Conservation (phyloP, 1,140 invertebrate genomes). For the Hydropsyche tenuis region DNA sequence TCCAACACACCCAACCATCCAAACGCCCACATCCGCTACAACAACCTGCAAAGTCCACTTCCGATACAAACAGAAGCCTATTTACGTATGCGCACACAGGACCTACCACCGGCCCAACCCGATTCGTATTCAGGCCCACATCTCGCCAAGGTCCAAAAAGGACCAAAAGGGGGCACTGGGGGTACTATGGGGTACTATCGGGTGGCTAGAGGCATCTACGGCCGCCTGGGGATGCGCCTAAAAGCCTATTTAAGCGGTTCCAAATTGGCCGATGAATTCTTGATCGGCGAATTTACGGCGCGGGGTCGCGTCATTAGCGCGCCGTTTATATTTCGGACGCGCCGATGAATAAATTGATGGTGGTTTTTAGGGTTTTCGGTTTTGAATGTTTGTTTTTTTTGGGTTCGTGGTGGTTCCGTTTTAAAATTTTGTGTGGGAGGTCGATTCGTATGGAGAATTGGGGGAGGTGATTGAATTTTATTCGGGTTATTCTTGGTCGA, state of each 20-base stretch:
- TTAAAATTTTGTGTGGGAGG: too few relatives aligned
- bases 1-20: too few relatives aligned
- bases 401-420: too few relatives aligned
- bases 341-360: slow-evolving; percentile 6
- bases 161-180: slow-evolving; percentile 42
- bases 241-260: slow-evolving; percentile 43
- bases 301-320: slow-evolving; percentile 1
- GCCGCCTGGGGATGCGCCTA: slow-evolving; percentile 33
- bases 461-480: too few relatives aligned
- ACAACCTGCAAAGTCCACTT: background rate
- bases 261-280: slow-evolving; percentile 47
- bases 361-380: too few relatives aligned
- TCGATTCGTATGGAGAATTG: too few relatives aligned
- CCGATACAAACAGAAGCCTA: background rate
- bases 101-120: too few relatives aligned
- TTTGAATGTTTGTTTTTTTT: too few relatives aligned
- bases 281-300: slow-evolving; percentile 32
- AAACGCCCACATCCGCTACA: too few relatives aligned
- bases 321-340: slow-evolving; percentile 12
- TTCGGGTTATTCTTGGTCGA: too few relatives aligned
- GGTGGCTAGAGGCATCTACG: slow-evolving; percentile 1
- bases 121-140: too few relatives aligned
- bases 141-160: slow-evolving; percentile 34
- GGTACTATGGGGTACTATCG: background rate
- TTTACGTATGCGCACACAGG: too few relatives aligned